Base-by-base conservation (phyloP, 2,888 invertebrate genomes). In the Drosophila diplacantha region DNA sequence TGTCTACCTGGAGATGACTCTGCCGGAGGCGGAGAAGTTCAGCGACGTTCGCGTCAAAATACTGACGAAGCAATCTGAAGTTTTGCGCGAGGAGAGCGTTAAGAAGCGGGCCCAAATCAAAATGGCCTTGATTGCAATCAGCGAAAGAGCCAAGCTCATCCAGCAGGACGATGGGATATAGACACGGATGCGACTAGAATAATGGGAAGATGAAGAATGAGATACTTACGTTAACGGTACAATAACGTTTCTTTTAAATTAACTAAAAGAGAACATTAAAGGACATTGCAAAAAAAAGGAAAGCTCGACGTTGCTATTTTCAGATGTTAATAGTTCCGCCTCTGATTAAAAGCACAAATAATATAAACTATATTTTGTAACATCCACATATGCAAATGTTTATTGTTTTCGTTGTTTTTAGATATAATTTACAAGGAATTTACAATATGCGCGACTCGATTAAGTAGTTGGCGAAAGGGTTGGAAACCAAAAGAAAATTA, bases 31-130 rank as follows among this genome's bases (percentile, higher is more conserved):
- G 0, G 82, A 93, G 46, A 90, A 89, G 69, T 93, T 94, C 79
- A 91, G 94, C 39, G 91, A 93, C 73, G 91, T 93, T 50, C 92
- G 94, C 86, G 90, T 93, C 35, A 91, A 91, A 60, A 89, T 92
- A 0, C 89, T 93, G 49, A 92, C 92, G 73, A 89, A 89, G 18
- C 91, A 92, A 75, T 90, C 92, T 1, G 90, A 90, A 18, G 90
- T 92, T 66, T 85, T 95, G 4, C 90, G 91, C 5, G 90, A 91
- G 32, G 92, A 93, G 83, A 92, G 93, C 68, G 90, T 93, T 0
- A 91, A 91, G 73, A 93, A 93, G 0, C 94, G 94, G 76, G 93
- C 94, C 0, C 92, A 94, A 79, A 95, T 96, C 49, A 95, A 95
- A 85, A 86, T 95, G 62, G 92, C 94, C 73, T 87, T 95, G 20